Percentiles rank a stretch among this genome's conserved stretches.
Conservation (phyloP, 2,113 vertebrate species). For the Eidolon helvum region DNA sequence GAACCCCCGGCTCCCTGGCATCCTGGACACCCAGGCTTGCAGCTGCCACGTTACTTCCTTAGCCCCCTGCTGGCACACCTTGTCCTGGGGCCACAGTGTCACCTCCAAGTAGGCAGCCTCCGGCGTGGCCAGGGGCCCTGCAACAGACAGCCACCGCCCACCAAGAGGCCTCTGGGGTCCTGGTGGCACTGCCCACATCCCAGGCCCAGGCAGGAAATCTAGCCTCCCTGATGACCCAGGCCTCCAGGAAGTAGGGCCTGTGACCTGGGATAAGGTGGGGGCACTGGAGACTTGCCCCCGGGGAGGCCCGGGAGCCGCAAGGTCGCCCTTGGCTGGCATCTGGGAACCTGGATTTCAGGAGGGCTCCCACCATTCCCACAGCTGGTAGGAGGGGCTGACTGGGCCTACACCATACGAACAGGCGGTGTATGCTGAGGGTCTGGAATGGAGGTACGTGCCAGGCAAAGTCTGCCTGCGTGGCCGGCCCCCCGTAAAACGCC, state of each 20-base stretch:
- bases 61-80: constrained; percentile 83
- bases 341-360: neutral
- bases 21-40: constrained; percentile 80
- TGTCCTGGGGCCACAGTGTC: constrained; percentile 83
- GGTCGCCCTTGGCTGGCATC: neutral
- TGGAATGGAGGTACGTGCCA: neutral
- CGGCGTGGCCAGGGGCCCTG: constrained; percentile 88
- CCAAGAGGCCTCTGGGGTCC: rapidly evolving
- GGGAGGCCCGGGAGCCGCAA: neutral
- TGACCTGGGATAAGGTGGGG: rapidly evolving
- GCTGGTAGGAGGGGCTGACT: neutral
- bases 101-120: constrained; percentile 90
- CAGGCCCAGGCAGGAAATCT: neutral
- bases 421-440: neutral
- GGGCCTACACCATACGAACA: neutral
- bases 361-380: neutral
- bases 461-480: neutral
- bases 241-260: rapidly evolving
- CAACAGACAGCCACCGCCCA: neutral
- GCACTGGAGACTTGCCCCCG: too few species aligned
- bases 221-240: too few species aligned
- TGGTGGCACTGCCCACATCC: rapidly evolving
- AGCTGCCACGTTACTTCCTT: constrained; percentile 77
- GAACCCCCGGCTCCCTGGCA: constrained; percentile 82
- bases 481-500: neutral